Conservation (phyloP, 2,113 vertebrate genomes). For the Dendropsophus ebraccatus region DNA sequence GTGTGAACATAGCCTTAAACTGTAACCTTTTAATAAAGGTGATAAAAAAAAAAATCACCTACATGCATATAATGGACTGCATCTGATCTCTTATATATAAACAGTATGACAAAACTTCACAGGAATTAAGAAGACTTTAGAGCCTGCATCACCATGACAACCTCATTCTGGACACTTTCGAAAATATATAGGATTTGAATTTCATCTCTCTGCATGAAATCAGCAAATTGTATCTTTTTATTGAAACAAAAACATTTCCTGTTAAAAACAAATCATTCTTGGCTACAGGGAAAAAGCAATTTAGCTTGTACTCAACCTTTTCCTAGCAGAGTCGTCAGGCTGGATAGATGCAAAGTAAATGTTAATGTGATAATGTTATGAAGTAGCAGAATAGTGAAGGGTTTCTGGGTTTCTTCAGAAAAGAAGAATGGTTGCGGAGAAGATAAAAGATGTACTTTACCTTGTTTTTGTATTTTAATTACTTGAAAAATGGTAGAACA, state of each 20-base stretch:
- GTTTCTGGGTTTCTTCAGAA: no score
- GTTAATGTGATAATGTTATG: constrained; percentile 43
- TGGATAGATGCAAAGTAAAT: constrained; percentile 37
- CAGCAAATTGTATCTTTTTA: constrained; percentile 40
- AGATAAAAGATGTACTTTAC: not conserved
- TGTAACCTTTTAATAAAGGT: no score
- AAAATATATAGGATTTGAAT: constrained; percentile 10
- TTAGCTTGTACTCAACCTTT: constrained; percentile 41
- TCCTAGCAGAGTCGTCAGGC: constrained; percentile 43
- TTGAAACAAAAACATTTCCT: no score
- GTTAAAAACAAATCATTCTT: constrained; percentile 40
- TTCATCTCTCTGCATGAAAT: constrained; percentile 41
- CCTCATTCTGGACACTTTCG: not conserved
- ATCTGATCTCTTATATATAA: not conserved
- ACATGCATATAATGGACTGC: no score
- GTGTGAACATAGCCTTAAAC: no score
- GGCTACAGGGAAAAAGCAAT: constrained; percentile 35
- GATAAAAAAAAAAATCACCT: no score
- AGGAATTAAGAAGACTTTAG: not conserved
- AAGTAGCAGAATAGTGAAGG: no score
- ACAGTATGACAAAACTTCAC: not conserved
- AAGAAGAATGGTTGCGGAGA: not conserved
- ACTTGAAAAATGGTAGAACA: not conserved
- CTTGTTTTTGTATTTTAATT: not conserved
- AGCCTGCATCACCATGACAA: not conserved